Evolutionary conservation across 2,888 invertebrate species (phyloP), one percentile per base, ranked within the genome.

Genomic region (Agriopis aurantiaria): DNA sequence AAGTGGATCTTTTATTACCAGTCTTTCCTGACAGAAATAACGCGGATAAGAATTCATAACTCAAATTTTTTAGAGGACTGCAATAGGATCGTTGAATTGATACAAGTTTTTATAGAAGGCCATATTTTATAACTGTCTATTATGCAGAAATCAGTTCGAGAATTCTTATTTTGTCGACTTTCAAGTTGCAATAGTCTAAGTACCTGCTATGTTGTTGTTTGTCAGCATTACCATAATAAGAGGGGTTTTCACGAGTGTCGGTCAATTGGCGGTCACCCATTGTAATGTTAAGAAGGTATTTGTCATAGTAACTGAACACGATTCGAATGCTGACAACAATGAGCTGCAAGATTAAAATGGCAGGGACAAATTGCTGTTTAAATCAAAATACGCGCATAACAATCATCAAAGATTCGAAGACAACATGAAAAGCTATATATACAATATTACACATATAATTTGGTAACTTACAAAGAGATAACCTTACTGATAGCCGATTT

Each of bases 231-330:
- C 81, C 86, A 87, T 89, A 86, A 90, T 86, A 87, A 88, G 76
- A 81, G 76, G 78, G 71, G 75, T 83, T 86, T 86, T 83, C 71
- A 73, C 73, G 66, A 75, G 68, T 85, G 84, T 83, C 84, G 81
- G 83, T 78, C 85, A 82, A 84, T 85, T 81, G 83, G 81, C 83
- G 78, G 82, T 80, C 82, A 77, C 71, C 78, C 77, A 87, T 92
- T 91, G 89, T 91, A 73, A 91, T 90, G 89, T 72, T 85, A 90
- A 90, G 81, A 82, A 82, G 83, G 79, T 77, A 88, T 88, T 88
- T 83, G 86, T 88, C 87, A 88, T 81, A 82, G 80, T 79, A 82
- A 85, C 84, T 85, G 84, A 83, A 80, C 80, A 80, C 71, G 80
- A 80, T 80, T 76, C 65, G 69, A 72, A 60, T 75, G 80, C 53